Evolutionary conservation across 2,113 vertebrate genomes (phyloP).

Genomic region (Lophotis ruficrista): DNA sequence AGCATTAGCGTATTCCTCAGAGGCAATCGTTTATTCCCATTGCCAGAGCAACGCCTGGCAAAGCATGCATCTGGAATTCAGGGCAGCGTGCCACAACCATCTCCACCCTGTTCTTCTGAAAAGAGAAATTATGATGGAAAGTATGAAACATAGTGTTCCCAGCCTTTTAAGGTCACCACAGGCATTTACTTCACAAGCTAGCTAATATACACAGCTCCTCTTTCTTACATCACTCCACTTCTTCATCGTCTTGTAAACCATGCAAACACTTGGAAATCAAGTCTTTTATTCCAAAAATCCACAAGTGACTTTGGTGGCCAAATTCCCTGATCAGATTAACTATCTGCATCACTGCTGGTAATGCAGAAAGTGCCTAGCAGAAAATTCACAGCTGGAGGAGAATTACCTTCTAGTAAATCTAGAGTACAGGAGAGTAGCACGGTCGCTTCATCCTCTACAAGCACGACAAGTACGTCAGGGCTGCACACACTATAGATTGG

Average conservation of each 20-base stretch:
- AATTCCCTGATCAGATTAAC: neutral
- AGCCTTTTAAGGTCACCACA: conserved; percentile 48
- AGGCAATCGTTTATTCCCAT: neutral
- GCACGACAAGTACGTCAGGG: too few relatives aligned
- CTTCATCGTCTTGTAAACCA: neutral
- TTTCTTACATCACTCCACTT: neutral
- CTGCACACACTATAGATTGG: neutral
- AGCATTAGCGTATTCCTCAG: neutral
- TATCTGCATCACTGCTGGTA: neutral
- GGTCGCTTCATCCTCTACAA: neutral
- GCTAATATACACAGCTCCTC: neutral
- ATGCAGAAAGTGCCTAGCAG: neutral
- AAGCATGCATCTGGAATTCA: neutral
- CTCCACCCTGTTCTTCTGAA: conserved; percentile 12
- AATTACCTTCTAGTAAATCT: neutral
- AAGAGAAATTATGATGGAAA: neutral
- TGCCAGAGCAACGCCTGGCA: neutral
- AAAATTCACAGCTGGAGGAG: neutral
- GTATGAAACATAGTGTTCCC: neutral
- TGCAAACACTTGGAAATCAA: neutral
- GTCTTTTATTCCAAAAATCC: neutral
- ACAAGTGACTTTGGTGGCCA: neutral
- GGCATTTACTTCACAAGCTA: neutral
- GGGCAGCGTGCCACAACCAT: neutral
- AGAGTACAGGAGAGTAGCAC: neutral